Conservation (phyloP, 2,113 vertebrate species). For the Pedionomus torquatus region DNA sequence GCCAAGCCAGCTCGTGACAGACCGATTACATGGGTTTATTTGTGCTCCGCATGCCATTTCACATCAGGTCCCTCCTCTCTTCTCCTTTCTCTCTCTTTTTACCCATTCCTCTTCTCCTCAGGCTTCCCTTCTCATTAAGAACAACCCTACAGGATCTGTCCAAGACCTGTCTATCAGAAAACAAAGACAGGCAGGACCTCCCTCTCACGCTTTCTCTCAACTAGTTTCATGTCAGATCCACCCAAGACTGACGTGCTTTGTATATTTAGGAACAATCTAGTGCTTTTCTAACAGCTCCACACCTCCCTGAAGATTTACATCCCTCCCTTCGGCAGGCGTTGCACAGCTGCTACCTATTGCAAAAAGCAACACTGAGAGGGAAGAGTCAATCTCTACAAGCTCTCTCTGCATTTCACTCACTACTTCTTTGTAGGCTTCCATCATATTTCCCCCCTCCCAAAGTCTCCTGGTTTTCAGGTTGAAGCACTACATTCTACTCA, state of each 20-base stretch:
- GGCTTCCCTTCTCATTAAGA: neutral
- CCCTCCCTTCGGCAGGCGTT: neutral
- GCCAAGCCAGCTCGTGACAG: too few relatives aligned
- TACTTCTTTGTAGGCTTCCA: neutral
- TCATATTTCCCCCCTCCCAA: neutral
- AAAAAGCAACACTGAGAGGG: neutral
- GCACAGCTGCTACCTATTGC: neutral
- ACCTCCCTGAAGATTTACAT: neutral
- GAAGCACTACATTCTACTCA: too few relatives aligned
- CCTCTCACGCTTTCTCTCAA: neutral
- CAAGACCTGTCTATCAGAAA: neutral
- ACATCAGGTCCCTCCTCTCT: neutral
- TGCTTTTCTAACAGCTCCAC: neutral
- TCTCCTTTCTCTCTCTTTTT: neutral
- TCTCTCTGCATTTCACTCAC: neutral
- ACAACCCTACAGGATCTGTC: neutral
- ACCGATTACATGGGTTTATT: neutral
- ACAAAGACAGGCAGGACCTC: neutral
- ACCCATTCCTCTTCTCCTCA: neutral
- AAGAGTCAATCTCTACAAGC: neutral
- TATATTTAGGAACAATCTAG: neutral
- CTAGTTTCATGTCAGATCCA: neutral
- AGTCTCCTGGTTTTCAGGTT: neutral
- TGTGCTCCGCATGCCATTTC: too few relatives aligned
- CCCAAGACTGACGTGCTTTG: neutral